Conservation (phyloP, 1,140 invertebrate species). For the Brachionus manjavacas region DNA sequence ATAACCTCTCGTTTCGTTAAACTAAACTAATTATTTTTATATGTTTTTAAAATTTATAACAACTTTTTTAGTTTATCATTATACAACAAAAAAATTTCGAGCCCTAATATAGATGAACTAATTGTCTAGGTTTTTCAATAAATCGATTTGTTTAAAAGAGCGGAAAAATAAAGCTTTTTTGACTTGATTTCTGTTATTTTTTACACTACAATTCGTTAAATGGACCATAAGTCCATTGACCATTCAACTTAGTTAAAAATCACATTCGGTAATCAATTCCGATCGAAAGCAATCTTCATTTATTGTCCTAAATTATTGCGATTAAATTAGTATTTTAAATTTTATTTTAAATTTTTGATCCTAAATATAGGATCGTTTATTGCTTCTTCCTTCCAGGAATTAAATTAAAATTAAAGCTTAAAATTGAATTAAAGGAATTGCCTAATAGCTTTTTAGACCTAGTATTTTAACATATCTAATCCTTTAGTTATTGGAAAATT, state of each 20-base stretch:
- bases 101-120: neutral
- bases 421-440: neutral
- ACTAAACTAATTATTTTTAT: slow-evolving; percentile 26
- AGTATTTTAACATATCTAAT: neutral
- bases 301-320: too few relatives aligned
- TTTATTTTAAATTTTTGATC: neutral
- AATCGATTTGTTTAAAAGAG: slow-evolving; percentile 21
- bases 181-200: neutral
- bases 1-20: neutral
- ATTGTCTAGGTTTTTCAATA: neutral
- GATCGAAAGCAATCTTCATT: neutral
- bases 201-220: neutral
- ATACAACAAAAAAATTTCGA: slow-evolving; percentile 1
- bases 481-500: neutral
- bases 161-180: neutral
- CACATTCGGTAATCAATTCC: neutral
- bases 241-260: neutral
- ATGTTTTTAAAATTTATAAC: neutral
- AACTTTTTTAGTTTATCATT: slow-evolving; percentile 14
- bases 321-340: neutral
- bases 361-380: neutral
- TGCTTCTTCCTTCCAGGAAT: neutral
- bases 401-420: neutral
- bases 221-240: neutral
- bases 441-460: neutral